Evolutionary conservation across 2,113 vertebrate genomes (phyloP).

Genomic region (Onychostoma macrolepis): DNA sequence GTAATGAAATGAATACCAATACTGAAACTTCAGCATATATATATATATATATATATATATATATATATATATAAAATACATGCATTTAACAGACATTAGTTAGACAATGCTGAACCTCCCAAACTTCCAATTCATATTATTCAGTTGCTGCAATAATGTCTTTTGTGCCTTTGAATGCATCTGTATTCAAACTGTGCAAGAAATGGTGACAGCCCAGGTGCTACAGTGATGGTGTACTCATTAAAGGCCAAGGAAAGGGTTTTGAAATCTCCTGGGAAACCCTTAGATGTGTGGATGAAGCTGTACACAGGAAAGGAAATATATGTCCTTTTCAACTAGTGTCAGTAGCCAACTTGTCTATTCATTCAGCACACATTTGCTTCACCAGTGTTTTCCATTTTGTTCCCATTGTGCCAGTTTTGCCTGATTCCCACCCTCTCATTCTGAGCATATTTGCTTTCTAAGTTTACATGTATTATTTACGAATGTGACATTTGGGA

Average conservation of each 20-base stretch:
- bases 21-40: background rate
- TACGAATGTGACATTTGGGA: conserved; percentile 11
- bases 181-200: conserved; percentile 42
- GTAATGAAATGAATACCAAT: background rate
- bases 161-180: conserved; percentile 16
- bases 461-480: conserved; percentile 14
- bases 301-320: conserved; percentile 32
- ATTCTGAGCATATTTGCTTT: conserved; percentile 12
- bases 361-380: conserved; percentile 41
- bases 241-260: conserved; percentile 43
- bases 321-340: conserved; percentile 33
- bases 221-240: conserved; percentile 42
- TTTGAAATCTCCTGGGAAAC: conserved; percentile 46
- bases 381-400: conserved; percentile 37
- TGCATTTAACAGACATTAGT: background rate
- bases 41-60: too few species aligned
- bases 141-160: background rate
- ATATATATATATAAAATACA: too few species aligned
- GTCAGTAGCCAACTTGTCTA: conserved; percentile 40
- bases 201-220: conserved; percentile 17
- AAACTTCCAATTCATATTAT: background rate
- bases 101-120: background rate
- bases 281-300: conserved; percentile 23
- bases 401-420: conserved; percentile 32
- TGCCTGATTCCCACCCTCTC: conserved; percentile 1